phyloP scores from a whole-genome alignment of 2,888 invertebrate genomes.

The Anagyrus pseudococci region DNA sequence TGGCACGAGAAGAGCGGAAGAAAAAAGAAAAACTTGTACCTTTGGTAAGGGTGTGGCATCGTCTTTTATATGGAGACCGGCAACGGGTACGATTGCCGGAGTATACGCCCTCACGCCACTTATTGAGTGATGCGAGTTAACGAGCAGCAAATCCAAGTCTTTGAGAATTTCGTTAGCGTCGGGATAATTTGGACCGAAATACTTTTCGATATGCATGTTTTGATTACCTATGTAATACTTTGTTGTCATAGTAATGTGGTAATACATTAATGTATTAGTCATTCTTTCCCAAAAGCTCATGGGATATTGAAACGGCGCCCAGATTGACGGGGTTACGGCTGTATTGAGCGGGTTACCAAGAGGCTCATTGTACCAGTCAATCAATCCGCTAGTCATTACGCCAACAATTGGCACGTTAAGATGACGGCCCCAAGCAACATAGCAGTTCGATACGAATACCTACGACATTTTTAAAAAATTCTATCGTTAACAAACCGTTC shows the following conservation, averaged over 20 bases:
- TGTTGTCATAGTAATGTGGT: conserved; percentile 26
- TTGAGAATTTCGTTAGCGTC: conserved; percentile 41
- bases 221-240: conserved; percentile 19
- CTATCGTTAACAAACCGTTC: too few relatives aligned
- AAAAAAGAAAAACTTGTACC: conserved; percentile 29
- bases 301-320: not conserved
- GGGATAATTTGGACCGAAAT: conserved; percentile 29
- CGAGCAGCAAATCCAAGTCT: conserved; percentile 57
- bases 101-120: conserved; percentile 63
- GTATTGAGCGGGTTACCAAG: conserved; percentile 17
- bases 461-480: too few relatives aligned
- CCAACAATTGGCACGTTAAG: conserved; percentile 45
- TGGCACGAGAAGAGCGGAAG: not conserved
- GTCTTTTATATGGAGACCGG: conserved; percentile 62
- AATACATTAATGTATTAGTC: not conserved
- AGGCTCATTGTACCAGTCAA: conserved; percentile 17
- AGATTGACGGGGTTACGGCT: not conserved
- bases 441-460: conserved; percentile 44
- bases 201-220: conserved; percentile 16
- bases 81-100: conserved; percentile 65
- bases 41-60: conserved; percentile 16
- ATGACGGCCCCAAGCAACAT: conserved; percentile 47
- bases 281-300: conserved; percentile 21
- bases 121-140: conserved; percentile 66
- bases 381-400: not conserved